Evolutionary conservation across 2,113 vertebrate species (phyloP).

Genomic region (Burhinus oedicnemus): DNA sequence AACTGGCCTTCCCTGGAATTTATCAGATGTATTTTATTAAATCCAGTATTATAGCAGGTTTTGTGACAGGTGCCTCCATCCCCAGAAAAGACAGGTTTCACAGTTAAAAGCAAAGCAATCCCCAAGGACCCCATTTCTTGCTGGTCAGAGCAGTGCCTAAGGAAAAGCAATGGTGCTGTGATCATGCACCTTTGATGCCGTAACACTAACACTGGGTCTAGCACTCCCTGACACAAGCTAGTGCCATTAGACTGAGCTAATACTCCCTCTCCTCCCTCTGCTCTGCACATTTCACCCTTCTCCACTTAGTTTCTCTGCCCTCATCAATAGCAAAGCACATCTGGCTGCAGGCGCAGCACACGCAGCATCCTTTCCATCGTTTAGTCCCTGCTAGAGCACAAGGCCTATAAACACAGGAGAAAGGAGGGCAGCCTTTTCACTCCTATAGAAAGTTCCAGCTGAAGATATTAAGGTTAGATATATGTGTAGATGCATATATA

Average conservation of each 20-base stretch:
- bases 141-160: not conserved
- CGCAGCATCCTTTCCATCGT: not conserved
- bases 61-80: not conserved
- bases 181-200: not conserved
- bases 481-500: not conserved
- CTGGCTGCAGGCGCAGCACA: not conserved
- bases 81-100: not conserved
- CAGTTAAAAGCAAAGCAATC: not conserved
- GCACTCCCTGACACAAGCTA: not conserved
- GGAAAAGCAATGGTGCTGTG: not conserved
- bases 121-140: not conserved
- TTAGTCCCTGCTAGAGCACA: not conserved
- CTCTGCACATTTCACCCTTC: not conserved
- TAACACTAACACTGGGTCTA: not conserved
- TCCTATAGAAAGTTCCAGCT: not conserved
- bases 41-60: not conserved
- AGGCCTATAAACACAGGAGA: not conserved
- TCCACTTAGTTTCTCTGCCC: not conserved
- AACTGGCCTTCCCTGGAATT: not conserved
- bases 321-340: not conserved
- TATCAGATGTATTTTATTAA: not conserved
- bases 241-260: not conserved
- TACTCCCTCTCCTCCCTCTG: not conserved
- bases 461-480: not conserved
- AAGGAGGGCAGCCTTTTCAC: not conserved